phyloP scores from a whole-genome alignment of 1,140 invertebrate genomes.

The Hyles euphorbiae region DNA sequence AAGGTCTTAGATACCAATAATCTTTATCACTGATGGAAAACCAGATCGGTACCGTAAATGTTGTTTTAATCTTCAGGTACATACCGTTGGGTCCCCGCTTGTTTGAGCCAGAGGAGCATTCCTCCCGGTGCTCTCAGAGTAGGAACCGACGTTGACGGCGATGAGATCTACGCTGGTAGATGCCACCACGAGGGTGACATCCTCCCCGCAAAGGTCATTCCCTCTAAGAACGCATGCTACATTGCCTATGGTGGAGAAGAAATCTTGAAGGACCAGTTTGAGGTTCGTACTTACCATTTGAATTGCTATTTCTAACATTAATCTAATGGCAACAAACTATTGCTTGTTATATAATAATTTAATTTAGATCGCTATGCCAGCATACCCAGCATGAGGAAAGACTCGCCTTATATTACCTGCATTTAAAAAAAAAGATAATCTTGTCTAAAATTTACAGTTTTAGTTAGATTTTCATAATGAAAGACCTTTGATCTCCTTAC shows the following conservation, averaged over 20 bases:
- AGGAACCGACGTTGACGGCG: slow-evolving; percentile 83
- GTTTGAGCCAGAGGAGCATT: slow-evolving; percentile 62
- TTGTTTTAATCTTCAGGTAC: slow-evolving; percentile 36
- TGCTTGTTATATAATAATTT: no score
- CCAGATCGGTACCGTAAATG: no score
- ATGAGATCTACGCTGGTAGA: slow-evolving; percentile 84
- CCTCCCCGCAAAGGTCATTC: slow-evolving; percentile 86
- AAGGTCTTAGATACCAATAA: background rate
- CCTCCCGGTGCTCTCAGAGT: slow-evolving; percentile 78
- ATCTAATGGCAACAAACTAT: no score
- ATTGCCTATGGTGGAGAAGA: slow-evolving; percentile 80
- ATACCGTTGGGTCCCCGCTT: slow-evolving; percentile 69
- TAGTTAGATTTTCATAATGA: no score
- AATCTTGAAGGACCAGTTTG: slow-evolving; percentile 78
- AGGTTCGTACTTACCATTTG: slow-evolving; percentile 65
- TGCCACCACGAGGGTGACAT: slow-evolving; percentile 83
- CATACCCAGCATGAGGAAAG: no score
- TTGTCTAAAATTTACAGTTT: no score
- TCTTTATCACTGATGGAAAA: background rate
- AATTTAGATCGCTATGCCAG: no score
- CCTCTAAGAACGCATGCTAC: slow-evolving; percentile 79
- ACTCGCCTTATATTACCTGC: no score
- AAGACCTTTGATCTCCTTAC: no score
- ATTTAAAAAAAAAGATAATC: no score
- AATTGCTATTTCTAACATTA: no score